Percentiles rank a stretch among this genome's conserved stretches.
phyloP scores from a whole-genome alignment of 2,797 vertebrate genomes.

The Aldrovandia affinis region DNA sequence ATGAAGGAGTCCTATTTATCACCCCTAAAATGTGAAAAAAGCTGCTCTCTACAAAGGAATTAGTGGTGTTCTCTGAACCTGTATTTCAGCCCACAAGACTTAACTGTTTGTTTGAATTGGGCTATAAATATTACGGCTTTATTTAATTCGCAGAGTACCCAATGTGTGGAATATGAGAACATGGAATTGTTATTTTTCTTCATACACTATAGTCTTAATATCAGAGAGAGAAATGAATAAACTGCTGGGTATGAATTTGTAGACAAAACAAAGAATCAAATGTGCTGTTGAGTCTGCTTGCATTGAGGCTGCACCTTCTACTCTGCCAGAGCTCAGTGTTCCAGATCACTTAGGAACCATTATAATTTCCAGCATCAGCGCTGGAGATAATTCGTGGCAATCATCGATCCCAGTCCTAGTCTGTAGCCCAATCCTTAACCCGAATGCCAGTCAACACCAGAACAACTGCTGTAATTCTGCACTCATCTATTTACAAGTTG shows the following conservation, averaged over 20 bases:
- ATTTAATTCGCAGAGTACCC: not conserved
- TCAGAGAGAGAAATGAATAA: not conserved
- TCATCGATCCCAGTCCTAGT: not conserved
- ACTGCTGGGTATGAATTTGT: not conserved
- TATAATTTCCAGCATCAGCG: not conserved
- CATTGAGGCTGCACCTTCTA: not conserved
- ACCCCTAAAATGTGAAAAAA: not conserved
- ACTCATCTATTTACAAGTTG: not conserved
- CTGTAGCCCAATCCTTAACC: not conserved
- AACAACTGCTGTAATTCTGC: not conserved
- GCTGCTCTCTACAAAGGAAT: not conserved
- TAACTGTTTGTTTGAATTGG: not conserved
- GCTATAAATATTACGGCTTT: not conserved
- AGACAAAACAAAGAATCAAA: slow-evolving; percentile 6
- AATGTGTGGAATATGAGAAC: not conserved
- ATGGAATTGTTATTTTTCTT: not conserved
- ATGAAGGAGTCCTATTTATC: not conserved
- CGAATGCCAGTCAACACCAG: not conserved
- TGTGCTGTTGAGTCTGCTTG: not conserved
- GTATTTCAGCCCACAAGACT: not conserved
- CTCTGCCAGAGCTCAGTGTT: not conserved
- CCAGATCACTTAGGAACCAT: not conserved
- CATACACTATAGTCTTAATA: not conserved
- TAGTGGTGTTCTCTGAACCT: slow-evolving; percentile 1
- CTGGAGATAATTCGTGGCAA: not conserved